These are phyloP conservation scores for Pharmacophagus antenor DNA, from an alignment of 2,888 invertebrate genomes.

Conservation along the genomic window DNA sequence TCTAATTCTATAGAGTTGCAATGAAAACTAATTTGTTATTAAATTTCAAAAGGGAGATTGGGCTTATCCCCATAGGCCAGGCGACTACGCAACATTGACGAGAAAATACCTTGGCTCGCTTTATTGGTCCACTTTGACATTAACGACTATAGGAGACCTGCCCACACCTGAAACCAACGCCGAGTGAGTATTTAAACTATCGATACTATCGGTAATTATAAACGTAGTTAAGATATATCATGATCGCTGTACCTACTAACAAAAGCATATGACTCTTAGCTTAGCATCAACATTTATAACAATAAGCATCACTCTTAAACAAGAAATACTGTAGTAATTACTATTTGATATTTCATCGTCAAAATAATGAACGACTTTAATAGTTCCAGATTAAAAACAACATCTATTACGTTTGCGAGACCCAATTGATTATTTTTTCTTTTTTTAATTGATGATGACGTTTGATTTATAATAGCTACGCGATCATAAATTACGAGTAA, in stretches of 20 bases:
- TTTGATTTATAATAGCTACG: background rate
- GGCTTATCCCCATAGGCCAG: conserved; percentile 93
- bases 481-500: conserved; percentile 1
- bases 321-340: too few relatives aligned
- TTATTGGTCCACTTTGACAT: conserved; percentile 97
- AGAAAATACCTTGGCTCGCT: conserved; percentile 96
- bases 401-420: too few relatives aligned
- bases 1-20: too few relatives aligned
- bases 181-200: conserved; percentile 87
- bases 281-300: too few relatives aligned
- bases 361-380: too few relatives aligned
- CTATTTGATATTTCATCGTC: too few relatives aligned
- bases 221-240: background rate
- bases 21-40: background rate
- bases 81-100: conserved; percentile 93
- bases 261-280: too few relatives aligned
- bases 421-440: too few relatives aligned
- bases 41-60: conserved; percentile 85
- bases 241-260: background rate
- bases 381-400: too few relatives aligned
- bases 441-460: background rate
- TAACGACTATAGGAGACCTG: conserved; percentile 97
- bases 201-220: background rate
- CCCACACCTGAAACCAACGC: conserved; percentile 97
- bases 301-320: too few relatives aligned